Percentiles rank a stretch among this genome's conserved stretches.
phyloP scores from a whole-genome alignment of 1,140 invertebrate genomes.

The Musca domestica region DNA sequence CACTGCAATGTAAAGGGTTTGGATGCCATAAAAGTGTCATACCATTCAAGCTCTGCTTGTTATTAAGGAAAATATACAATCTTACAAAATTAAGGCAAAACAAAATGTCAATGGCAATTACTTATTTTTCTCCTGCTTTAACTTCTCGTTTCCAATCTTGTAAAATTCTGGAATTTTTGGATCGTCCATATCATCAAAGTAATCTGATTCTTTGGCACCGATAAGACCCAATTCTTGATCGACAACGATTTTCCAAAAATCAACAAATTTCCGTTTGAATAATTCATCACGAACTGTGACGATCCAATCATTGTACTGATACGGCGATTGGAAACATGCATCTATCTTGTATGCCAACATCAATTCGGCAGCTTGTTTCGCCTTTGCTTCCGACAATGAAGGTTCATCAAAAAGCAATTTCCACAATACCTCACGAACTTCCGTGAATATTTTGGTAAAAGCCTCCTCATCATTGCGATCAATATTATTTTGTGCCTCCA shows the following conservation, averaged over 20 bases:
- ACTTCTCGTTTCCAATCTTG: background rate
- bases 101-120: constrained; percentile 31
- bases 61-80: constrained; percentile 35
- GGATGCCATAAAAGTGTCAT: constrained; percentile 34
- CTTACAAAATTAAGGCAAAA: constrained; percentile 41
- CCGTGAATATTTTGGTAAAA: constrained; percentile 27
- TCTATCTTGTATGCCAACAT: constrained; percentile 38
- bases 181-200: constrained; percentile 38
- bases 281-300: constrained; percentile 38
- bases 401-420: constrained; percentile 31
- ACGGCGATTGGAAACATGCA: constrained; percentile 40
- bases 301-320: constrained; percentile 46
- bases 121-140: constrained; percentile 32
- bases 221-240: constrained; percentile 39
- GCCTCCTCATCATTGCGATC: constrained; percentile 7
- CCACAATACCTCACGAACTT: constrained; percentile 39
- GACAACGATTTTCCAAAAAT: constrained; percentile 42
- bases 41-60: constrained; percentile 38
- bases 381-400: constrained; percentile 22
- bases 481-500: background rate
- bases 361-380: constrained; percentile 36
- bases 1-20: no score
- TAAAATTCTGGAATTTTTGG: constrained; percentile 41
- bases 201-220: constrained; percentile 41
- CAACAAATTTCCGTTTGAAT: constrained; percentile 31